Percentiles rank a stretch among this genome's conserved stretches.
These are phyloP conservation scores for Bos indicus DNA, from an alignment of 2,113 vertebrate genomes.

Conservation along the genomic window DNA sequence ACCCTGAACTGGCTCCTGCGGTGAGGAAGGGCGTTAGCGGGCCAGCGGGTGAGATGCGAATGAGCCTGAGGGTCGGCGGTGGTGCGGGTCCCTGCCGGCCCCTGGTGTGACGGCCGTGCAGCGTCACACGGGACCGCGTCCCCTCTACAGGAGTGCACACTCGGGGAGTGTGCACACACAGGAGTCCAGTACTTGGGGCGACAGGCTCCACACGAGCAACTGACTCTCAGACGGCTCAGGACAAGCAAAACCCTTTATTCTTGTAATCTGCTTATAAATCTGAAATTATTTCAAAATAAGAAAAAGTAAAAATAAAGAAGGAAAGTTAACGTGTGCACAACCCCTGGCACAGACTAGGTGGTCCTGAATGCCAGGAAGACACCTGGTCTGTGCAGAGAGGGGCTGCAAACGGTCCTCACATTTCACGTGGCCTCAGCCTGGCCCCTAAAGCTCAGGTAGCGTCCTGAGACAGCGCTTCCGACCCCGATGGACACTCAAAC, in stretches of 20 bases:
- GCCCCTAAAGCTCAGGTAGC: neutral
- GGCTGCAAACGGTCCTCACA: neutral
- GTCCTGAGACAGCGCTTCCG: neutral
- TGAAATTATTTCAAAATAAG: neutral
- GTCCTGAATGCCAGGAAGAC: neutral
- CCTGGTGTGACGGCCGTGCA: neutral
- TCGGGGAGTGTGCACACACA: too few relatives aligned
- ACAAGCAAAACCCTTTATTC: neutral
- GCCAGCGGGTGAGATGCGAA: fast-evolving
- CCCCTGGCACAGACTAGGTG: fast-evolving
- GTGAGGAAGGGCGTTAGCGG: fast-evolving
- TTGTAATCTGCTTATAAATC: neutral
- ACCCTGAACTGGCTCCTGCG: fast-evolving
- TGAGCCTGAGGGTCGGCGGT: fast-evolving
- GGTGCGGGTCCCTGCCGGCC: fast-evolving
- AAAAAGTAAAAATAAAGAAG: neutral
- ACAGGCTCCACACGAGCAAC: neutral
- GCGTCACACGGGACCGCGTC: neutral
- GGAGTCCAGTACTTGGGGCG: neutral
- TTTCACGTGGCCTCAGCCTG: fast-evolving
- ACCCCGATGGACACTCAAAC: neutral
- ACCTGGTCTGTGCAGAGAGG: neutral
- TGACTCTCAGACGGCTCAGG: neutral
- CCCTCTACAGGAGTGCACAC: neutral
- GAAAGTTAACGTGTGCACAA: neutral